A percentile compares a stretch with the other conserved stretches of the same genome.
phyloP scores from a whole-genome alignment of 2,888 invertebrate genomes.

The Linnaemya tessellans region DNA sequence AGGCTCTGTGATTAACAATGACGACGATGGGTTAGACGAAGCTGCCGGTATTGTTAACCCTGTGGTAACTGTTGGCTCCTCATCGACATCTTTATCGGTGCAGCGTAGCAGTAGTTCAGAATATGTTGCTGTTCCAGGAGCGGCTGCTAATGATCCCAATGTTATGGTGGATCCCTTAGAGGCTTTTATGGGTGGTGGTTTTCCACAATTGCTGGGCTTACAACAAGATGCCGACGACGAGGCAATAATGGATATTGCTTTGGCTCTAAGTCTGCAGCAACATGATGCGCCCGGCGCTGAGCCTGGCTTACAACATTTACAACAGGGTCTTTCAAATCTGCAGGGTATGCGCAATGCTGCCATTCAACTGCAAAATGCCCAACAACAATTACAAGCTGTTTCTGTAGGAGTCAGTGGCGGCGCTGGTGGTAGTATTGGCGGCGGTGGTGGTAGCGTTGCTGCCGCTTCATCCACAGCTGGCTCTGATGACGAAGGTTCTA shows the following conservation, averaged over 20 bases:
- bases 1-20: slow-evolving; percentile 73
- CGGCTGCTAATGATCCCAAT: slow-evolving; percentile 74
- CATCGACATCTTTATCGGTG: slow-evolving; percentile 74
- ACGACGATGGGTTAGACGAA: slow-evolving; percentile 72
- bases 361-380: slow-evolving; percentile 84
- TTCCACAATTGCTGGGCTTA: slow-evolving; percentile 92
- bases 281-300: slow-evolving; percentile 86
- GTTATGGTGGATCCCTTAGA: slow-evolving; percentile 83
- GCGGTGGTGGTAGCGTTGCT: slow-evolving; percentile 58
- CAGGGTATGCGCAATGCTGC: slow-evolving; percentile 80
- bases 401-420: slow-evolving; percentile 54
- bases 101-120: slow-evolving; percentile 75
- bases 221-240: slow-evolving; percentile 98
- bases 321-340: slow-evolving; percentile 83
- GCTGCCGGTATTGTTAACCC: slow-evolving; percentile 74
- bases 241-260: slow-evolving; percentile 97
- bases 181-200: slow-evolving; percentile 85
- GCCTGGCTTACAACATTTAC: slow-evolving; percentile 85
- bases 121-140: slow-evolving; percentile 68
- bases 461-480: slow-evolving; percentile 88
- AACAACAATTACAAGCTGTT: slow-evolving; percentile 78
- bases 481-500: slow-evolving; percentile 95
- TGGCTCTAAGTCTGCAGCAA: slow-evolving; percentile 95
- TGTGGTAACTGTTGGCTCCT: slow-evolving; percentile 73
- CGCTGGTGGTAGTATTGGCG: slow-evolving; percentile 9